Base-by-base conservation (phyloP, 2,888 invertebrate species). In the Dynastes grantii region DNA sequence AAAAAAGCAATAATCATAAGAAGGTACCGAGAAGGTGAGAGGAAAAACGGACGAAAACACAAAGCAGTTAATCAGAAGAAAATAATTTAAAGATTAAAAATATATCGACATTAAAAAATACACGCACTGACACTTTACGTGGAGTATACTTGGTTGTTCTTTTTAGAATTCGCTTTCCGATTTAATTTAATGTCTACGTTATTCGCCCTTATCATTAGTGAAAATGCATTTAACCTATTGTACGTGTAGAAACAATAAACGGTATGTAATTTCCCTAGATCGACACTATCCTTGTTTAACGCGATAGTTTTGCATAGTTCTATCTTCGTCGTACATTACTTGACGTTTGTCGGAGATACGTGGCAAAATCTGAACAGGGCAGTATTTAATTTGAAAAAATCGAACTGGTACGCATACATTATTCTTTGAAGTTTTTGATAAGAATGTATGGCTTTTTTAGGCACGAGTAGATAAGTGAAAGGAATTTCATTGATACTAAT, bases 331-430 rank as follows among this genome's bases (percentile, higher is more conserved):
- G 45, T 3, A n/a, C 16, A 6, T 40, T 3, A n/a, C 13, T 63
- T 77, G 77, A 77, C 77, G 77, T 77, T 67, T 61, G 40, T 11
- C 9, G 11, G 40, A 22, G 16, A 77, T 71, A 77, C 77, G 77
- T 77, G 77, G 77, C 77, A 71, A 40, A 40, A 51, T 61, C 27
- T 13, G 29, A 67, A 22, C 51, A 65, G 65, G 65, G 32, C 63
- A 64, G 76, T 51, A 45, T 64, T 76, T 8, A 51, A 51, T 76
- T 27, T n/a, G 45, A 68, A 55, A 76, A 68, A 77, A 55, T 68
- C 53, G 55, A 77, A 76, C 40, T 76, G 65, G 67, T 76, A 67
- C 22, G 45, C 6, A 67, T 70, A 63, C 70, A 70, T 68, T 70
- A 61, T 70, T 16, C 11, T 32, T 29, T 37, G 9, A 6, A 55